Evolutionary conservation across 2,888 invertebrate genomes (phyloP).

Genomic region (Cataglyphis altisquamis): DNA sequence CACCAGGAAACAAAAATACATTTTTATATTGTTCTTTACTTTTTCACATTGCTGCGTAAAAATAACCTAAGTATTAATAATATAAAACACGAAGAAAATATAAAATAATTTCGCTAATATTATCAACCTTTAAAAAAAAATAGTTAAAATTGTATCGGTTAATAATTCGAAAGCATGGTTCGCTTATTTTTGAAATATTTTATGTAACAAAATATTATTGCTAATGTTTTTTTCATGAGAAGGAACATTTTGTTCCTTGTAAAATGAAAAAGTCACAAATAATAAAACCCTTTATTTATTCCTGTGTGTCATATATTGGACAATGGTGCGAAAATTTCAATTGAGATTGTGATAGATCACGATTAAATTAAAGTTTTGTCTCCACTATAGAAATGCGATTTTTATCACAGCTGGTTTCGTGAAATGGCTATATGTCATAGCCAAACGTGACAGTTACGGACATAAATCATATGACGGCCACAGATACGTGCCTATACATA

Average conservation of each 20-base stretch:
- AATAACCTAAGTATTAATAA: background rate
- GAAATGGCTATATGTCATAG: slow-evolving; percentile 25
- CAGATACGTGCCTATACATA: slow-evolving; percentile 9
- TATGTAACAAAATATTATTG: background rate
- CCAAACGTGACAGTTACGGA: slow-evolving; percentile 30
- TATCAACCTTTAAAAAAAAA: background rate
- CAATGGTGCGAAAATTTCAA: slow-evolving; percentile 4
- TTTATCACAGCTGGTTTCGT: slow-evolving; percentile 21
- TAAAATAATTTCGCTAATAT: background rate
- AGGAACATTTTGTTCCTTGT: background rate
- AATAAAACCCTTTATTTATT: background rate
- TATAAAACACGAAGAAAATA: background rate
- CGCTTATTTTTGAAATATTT: background rate
- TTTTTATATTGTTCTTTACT: slow-evolving; percentile 3
- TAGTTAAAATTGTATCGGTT: background rate
- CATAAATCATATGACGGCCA: slow-evolving; percentile 39
- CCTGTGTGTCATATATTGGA: background rate
- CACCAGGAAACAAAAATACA: background rate
- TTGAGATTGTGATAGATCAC: background rate
- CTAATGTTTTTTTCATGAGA: background rate
- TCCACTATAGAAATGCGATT: slow-evolving; percentile 18
- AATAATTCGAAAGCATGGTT: slow-evolving; percentile 26
- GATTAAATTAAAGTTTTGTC: slow-evolving; percentile 21
- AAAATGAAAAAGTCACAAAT: background rate
- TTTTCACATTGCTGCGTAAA: background rate